A percentile compares a stretch with the other conserved stretches of the same genome.
phyloP scores from a whole-genome alignment of 2,888 invertebrate species.

The Xylophagus ater region DNA sequence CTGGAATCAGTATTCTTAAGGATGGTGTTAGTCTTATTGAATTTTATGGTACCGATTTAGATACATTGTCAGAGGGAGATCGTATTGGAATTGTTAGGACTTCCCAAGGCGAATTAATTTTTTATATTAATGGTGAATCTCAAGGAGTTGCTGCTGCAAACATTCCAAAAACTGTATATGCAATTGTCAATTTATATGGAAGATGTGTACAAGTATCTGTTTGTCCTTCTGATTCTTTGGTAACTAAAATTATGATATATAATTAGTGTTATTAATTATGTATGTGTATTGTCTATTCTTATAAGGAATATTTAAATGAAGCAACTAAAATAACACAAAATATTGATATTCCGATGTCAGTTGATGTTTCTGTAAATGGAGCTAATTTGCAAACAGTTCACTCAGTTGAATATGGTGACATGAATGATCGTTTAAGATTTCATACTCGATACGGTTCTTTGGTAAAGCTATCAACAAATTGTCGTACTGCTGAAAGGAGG shows the following conservation, averaged over 20 bases:
- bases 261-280: not conserved
- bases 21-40: conserved; percentile 74
- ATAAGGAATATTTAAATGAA: conserved; percentile 23
- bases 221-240: conserved; percentile 25
- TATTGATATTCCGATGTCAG: conserved; percentile 35
- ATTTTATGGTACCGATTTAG: conserved; percentile 75
- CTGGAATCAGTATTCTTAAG: conserved; percentile 72
- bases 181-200: conserved; percentile 71
- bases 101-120: conserved; percentile 68
- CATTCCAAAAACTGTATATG: conserved; percentile 63
- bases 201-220: conserved; percentile 68
- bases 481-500: conserved; percentile 75
- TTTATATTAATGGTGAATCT: conserved; percentile 79
- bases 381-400: not conserved
- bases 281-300: not conserved
- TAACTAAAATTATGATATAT: conserved; percentile 7
- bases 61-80: conserved; percentile 70
- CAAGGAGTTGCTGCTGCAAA: conserved; percentile 74
- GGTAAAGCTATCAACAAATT: conserved; percentile 72
- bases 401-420: conserved; percentile 28
- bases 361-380: conserved; percentile 16
- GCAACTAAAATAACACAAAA: conserved; percentile 29
- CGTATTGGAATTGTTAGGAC: conserved; percentile 76
- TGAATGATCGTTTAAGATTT: conserved; percentile 61
- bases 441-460: conserved; percentile 81